These are phyloP conservation scores for Meloe dianella DNA, from an alignment of 2,888 invertebrate species.

Conservation along the genomic window DNA sequence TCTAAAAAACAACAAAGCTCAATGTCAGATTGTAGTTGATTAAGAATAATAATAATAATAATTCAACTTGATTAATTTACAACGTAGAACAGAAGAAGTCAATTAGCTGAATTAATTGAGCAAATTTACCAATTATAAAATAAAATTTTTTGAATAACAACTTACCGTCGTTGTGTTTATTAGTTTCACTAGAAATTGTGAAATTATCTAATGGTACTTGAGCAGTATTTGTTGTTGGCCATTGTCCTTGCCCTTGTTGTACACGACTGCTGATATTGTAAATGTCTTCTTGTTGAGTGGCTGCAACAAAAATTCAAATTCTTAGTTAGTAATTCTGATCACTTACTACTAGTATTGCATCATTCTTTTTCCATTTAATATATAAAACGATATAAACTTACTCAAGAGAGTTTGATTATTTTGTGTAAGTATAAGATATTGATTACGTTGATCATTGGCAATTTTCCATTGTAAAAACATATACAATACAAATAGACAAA, in stretches of 20 bases:
- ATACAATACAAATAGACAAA: constrained; percentile 40
- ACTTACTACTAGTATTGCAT: no score
- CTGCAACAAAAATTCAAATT: constrained; percentile 38
- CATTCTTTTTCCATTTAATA: no score
- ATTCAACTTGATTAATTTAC: no score
- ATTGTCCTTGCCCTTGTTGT: constrained; percentile 32
- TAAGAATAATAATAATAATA: no score
- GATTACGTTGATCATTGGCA: constrained; percentile 11
- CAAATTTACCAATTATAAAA: no score
- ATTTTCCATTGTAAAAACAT: constrained; percentile 38
- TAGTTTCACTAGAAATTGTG: constrained; percentile 38
- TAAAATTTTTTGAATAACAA: no score
- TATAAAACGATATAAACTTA: no score
- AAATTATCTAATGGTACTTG: constrained; percentile 44
- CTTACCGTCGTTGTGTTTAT: constrained; percentile 42
- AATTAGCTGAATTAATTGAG: no score
- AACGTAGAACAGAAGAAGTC: no score
- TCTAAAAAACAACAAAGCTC: no score
- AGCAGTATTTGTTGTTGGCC: constrained; percentile 39
- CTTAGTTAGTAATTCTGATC: no score
- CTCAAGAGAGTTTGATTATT: neutral
- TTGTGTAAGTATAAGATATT: constrained; percentile 17
- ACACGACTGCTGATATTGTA: constrained; percentile 45
- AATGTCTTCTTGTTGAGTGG: constrained; percentile 45
- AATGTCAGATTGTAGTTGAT: no score